Percentiles rank a stretch among this genome's conserved stretches.
phyloP scores from a whole-genome alignment of 2,113 vertebrate species.

The Malurus cyaneus region DNA sequence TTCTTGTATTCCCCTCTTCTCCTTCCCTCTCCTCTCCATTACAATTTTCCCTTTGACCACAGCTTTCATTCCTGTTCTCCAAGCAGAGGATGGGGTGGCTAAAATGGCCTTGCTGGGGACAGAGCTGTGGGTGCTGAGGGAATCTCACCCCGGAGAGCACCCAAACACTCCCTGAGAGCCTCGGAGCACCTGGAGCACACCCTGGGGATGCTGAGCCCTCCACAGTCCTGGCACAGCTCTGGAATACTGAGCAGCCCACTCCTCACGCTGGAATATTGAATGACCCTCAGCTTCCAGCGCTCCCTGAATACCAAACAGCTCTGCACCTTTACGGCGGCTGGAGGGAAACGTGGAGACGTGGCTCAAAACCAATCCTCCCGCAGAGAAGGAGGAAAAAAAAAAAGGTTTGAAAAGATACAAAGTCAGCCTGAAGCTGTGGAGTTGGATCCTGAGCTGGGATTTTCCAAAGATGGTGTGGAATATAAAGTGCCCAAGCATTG shows the following conservation, averaged over 20 bases:
- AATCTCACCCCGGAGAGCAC: background rate
- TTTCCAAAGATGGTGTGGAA: background rate
- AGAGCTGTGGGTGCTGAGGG: background rate
- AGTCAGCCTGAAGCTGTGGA: background rate
- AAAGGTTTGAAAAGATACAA: background rate
- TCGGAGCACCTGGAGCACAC: background rate
- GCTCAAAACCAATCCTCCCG: background rate
- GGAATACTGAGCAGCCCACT: background rate
- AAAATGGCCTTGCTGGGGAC: background rate
- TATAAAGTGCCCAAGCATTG: background rate
- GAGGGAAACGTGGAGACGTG: background rate
- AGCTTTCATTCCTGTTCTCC: background rate
- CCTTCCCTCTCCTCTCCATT: background rate
- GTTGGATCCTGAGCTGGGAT: background rate
- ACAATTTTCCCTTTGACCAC: background rate
- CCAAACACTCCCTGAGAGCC: background rate
- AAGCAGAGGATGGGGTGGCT: background rate
- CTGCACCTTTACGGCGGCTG: background rate
- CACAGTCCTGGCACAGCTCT: background rate
- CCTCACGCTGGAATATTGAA: conserved; percentile 25
- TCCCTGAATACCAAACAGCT: conserved; percentile 51
- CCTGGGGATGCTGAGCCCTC: conserved; percentile 40
- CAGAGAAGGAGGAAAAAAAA: background rate
- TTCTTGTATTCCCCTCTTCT: background rate
- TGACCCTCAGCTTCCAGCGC: conserved; percentile 44